Percentiles rank a stretch among this genome's conserved stretches.
phyloP scores from a whole-genome alignment of 2,888 invertebrate genomes.

The Stictocephala bisonia region DNA sequence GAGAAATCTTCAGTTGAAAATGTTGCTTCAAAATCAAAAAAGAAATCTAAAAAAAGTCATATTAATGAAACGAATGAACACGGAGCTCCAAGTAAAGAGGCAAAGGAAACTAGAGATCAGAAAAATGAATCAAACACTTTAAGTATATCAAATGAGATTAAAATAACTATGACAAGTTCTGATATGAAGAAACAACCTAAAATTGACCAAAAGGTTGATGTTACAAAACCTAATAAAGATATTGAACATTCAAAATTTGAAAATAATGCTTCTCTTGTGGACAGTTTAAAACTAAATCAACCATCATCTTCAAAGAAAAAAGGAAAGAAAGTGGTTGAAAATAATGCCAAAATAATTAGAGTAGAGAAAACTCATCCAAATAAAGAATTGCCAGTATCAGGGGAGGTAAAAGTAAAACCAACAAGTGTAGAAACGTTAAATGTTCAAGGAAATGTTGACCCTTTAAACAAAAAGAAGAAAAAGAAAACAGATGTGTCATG shows the following conservation, averaged over 20 bases:
- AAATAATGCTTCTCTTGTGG: neutral
- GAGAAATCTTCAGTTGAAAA: neutral
- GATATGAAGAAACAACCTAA: neutral
- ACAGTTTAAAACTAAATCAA: neutral
- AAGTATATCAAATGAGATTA: too few species aligned
- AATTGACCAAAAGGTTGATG: neutral
- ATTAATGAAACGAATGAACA: neutral
- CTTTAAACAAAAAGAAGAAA: too few species aligned
- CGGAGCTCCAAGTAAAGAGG: too few species aligned
- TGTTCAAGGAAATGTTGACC: too few species aligned
- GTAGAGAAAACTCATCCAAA: neutral
- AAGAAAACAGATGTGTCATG: too few species aligned
- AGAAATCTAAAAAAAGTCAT: neutral
- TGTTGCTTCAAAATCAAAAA: neutral
- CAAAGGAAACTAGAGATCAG: too few species aligned
- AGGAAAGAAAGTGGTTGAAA: neutral
- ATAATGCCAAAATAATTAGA: neutral
- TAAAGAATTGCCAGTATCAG: neutral
- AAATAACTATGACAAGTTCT: too few species aligned
- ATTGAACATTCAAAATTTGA: too few species aligned
- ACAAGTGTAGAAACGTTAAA: too few species aligned
- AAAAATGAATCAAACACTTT: too few species aligned
- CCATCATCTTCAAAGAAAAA: neutral
- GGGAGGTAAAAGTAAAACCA: too few species aligned
- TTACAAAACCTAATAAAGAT: too few species aligned